phyloP scores from a whole-genome alignment of 2,113 vertebrate species.

The Puffinus mauretanicus region DNA sequence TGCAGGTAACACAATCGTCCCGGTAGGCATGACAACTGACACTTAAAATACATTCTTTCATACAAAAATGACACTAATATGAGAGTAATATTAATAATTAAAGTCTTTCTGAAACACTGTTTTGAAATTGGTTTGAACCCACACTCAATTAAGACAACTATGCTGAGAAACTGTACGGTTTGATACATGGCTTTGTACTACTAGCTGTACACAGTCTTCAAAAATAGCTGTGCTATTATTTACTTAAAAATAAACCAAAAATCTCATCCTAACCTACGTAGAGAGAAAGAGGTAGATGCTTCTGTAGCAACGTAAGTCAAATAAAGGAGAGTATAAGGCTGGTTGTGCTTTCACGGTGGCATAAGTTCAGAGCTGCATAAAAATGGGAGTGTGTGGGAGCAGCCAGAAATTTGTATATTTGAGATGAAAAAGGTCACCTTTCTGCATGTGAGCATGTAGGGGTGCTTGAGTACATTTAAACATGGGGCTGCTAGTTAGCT shows the following conservation, averaged over 20 bases:
- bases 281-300: constrained; percentile 9
- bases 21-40: neutral
- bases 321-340: neutral
- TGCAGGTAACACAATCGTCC: neutral
- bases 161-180: neutral
- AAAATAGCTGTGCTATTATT: constrained; percentile 44
- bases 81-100: constrained; percentile 50
- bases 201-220: neutral
- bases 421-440: neutral
- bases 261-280: neutral
- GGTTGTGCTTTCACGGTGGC: neutral
- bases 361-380: neutral
- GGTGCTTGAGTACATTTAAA: neutral
- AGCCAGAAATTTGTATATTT: neutral
- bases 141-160: neutral
- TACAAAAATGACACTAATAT: neutral
- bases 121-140: constrained; percentile 49
- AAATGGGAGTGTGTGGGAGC: neutral
- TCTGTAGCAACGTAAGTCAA: neutral
- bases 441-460: neutral
- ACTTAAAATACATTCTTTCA: neutral
- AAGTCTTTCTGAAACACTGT: constrained; percentile 12
- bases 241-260: constrained; percentile 37
- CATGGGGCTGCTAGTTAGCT: neutral
- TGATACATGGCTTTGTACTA: constrained; percentile 19